phyloP scores from a whole-genome alignment of 2,888 invertebrate species.

The Sminthurides aquaticus region DNA sequence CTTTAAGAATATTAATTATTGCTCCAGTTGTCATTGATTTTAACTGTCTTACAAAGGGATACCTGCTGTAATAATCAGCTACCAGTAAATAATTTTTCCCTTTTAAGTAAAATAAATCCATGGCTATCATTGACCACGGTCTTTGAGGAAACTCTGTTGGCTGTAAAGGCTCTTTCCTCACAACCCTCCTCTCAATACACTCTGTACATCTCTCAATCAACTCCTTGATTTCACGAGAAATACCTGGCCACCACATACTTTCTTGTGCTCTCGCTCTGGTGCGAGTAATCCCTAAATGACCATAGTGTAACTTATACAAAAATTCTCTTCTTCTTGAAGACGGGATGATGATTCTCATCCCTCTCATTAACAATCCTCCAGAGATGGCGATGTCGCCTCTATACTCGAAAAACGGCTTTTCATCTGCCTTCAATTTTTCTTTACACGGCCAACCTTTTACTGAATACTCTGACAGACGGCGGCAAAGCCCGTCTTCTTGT shows the following conservation, averaged over 20 bases:
- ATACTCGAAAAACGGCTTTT: too few species aligned
- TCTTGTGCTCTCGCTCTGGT: constrained; percentile 36
- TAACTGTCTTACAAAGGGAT: too few species aligned
- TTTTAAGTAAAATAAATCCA: constrained; percentile 34
- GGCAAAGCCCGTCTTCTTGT: too few species aligned
- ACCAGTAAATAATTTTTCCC: constrained; percentile 36
- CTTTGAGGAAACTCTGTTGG: constrained; percentile 29
- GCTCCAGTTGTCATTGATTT: too few species aligned
- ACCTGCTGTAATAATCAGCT: constrained; percentile 39
- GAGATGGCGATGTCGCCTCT: constrained; percentile 8
- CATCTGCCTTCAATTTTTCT: too few species aligned
- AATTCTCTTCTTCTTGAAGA: constrained; percentile 28
- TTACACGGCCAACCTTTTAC: too few species aligned
- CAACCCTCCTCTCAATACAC: constrained; percentile 26
- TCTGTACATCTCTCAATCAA: constrained; percentile 27
- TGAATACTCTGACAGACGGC: too few species aligned
- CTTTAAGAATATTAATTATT: too few species aligned
- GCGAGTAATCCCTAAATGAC: constrained; percentile 42
- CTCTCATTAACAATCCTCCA: constrained; percentile 15
- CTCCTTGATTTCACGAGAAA: constrained; percentile 28
- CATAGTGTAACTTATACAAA: constrained; percentile 37
- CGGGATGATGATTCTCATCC: constrained; percentile 33
- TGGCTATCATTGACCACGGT: constrained; percentile 40
- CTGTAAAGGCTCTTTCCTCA: constrained; percentile 31
- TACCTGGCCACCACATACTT: constrained; percentile 41